Percentiles rank a stretch among this genome's conserved stretches.
phyloP scores from a whole-genome alignment of 2,113 vertebrate species.

The Oncorhynchus tshawytscha region DNA sequence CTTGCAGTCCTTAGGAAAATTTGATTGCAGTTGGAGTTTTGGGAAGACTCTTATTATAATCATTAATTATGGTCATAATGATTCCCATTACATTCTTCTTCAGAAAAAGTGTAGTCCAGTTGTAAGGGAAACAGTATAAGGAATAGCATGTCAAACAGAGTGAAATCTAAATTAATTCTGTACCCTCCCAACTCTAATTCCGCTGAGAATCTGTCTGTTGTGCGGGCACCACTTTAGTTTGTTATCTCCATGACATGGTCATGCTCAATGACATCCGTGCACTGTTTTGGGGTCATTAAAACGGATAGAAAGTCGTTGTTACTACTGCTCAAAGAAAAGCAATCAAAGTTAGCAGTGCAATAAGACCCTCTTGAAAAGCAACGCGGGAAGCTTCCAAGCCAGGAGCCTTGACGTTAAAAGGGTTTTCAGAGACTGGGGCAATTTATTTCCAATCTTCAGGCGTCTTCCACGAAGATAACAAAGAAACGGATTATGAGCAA shows the following conservation, averaged over 20 bases:
- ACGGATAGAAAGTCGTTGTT: slow-evolving; percentile 45
- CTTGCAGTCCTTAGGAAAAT: no score
- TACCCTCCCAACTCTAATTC: neutral
- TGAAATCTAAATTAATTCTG: neutral
- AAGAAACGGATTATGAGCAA: slow-evolving; percentile 44
- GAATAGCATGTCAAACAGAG: neutral
- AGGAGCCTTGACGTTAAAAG: slow-evolving; percentile 21
- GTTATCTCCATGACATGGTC: slow-evolving; percentile 31
- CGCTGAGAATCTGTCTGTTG: slow-evolving; percentile 11
- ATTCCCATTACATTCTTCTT: neutral
- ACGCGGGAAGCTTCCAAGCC: slow-evolving; percentile 32
- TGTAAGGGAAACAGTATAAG: neutral
- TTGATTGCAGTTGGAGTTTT: no score
- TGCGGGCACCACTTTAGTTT: slow-evolving; percentile 29
- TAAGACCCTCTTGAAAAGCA: slow-evolving; percentile 44
- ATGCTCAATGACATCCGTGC: slow-evolving; percentile 31
- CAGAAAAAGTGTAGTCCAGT: no score
- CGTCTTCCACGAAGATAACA: slow-evolving; percentile 43
- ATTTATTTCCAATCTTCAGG: slow-evolving; percentile 50
- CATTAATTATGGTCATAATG: no score
- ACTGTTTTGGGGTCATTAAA: slow-evolving; percentile 58
- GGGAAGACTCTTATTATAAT: no score
- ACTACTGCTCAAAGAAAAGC: slow-evolving; percentile 55
- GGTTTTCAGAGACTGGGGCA: slow-evolving; percentile 26
- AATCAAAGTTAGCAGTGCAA: slow-evolving; percentile 65